Conservation (phyloP, 2,113 vertebrate genomes). For the Lethenteron camtschaticum region DNA sequence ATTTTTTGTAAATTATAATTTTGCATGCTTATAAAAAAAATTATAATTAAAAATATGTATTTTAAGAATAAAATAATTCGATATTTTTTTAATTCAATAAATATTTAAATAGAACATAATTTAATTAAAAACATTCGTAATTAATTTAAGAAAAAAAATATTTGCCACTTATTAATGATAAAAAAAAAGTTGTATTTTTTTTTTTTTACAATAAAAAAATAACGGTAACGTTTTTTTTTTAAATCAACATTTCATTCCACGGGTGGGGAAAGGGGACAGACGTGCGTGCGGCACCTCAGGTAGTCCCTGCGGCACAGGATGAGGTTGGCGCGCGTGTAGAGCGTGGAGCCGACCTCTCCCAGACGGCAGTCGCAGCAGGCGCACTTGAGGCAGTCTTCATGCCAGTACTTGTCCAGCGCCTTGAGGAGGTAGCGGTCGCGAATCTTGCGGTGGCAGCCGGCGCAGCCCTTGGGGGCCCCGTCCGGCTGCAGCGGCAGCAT, state of each 20-base stretch:
- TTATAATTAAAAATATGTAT: too few species aligned
- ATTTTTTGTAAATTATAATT: too few species aligned
- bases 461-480: constrained; percentile 99
- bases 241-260: neutral
- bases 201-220: too few species aligned
- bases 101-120: too few species aligned
- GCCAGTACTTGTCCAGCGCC: constrained; percentile 95
- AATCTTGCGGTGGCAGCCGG: constrained; percentile 99
- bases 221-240: neutral
- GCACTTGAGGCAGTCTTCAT: constrained; percentile 94
- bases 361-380: constrained; percentile 90
- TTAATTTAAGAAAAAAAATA: too few species aligned
- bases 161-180: too few species aligned
- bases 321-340: constrained; percentile 97
- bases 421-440: constrained; percentile 94
- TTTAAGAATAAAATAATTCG: too few species aligned
- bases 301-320: constrained; percentile 94
- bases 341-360: constrained; percentile 90
- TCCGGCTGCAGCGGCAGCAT: constrained; percentile 99
- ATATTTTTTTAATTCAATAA: too few species aligned
- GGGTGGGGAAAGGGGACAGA: neutral
- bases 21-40: too few species aligned
- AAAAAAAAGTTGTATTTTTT: too few species aligned
- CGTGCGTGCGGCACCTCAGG: constrained; percentile 35
- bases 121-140: too few species aligned